Evolutionary conservation across 2,113 vertebrate species (phyloP), one percentile per base, ranked within the genome.

Genomic region (Monopterus albus): DNA sequence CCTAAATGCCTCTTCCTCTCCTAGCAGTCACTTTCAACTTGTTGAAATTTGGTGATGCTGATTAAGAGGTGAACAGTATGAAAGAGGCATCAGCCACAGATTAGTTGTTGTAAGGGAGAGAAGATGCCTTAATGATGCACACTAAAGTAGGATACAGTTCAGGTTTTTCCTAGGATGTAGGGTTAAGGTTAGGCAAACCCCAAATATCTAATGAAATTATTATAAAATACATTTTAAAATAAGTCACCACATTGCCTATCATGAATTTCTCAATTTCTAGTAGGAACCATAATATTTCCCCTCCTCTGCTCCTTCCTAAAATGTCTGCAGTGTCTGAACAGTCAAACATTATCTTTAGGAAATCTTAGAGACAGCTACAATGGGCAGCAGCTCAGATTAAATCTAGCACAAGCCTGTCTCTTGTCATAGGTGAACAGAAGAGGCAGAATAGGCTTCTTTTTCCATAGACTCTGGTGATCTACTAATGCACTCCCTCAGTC

Each of bases 391-490:
- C 69, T 31, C 68, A 42, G 36, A 55, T 29, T 33, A 3, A 21
- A 72, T 60, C 31, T 42, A 29, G 38, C 59, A 12, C n/a, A 1
- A 39, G 51, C 35, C 21, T 47, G 51, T 49, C 40, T 7, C 35
- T 50, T 20, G 1, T 70, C 64, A 29, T 5, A 36, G 80, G 72
- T 66, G 43, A 58, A 57, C 40, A 0, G 57, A n/a, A 29, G 69
- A 84, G 65, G 46, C 35, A 18, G 75, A 75, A 53, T 23, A 20
- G 45, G 42, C 49, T 45, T 21, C 67, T 85, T 64, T 87, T 72
- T 84, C 84, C 64, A 75, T 73, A 58, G 78, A 69, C 72, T 82
- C 56, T 43, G 13, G 78, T 89, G 91, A 89, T 90, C 91, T 80
- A 87, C 89, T 83, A 72, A 62, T 6, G 40, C 78, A 52, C 81